Conservation (phyloP, 2,113 vertebrate species). For the Malurus melanocephalus region DNA sequence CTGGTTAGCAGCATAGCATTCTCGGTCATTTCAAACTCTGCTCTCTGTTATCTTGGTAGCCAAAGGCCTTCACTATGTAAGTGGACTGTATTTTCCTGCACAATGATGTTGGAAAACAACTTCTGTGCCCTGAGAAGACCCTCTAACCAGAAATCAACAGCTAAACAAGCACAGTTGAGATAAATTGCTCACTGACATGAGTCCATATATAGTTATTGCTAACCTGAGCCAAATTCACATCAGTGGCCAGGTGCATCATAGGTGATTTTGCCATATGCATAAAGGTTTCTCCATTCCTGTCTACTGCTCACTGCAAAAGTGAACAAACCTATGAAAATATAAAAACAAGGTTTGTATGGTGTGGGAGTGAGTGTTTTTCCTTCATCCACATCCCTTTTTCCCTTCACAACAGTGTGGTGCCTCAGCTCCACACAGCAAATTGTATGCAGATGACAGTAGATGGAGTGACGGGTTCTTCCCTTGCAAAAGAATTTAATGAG, state of each 20-base stretch:
- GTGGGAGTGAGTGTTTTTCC: accelerated
- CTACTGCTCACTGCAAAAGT: background rate
- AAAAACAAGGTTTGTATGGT: background rate
- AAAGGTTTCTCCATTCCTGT: background rate
- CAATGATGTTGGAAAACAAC: background rate
- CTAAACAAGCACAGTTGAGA: background rate
- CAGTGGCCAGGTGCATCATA: background rate
- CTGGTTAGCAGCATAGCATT: background rate
- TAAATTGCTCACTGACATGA: background rate
- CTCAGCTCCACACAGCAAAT: background rate
- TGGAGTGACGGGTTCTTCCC: background rate
- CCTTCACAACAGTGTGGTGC: background rate
- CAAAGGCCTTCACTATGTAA: background rate
- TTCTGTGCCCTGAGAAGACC: background rate
- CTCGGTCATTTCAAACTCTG: background rate
- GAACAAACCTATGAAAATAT: background rate
- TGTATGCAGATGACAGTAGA: background rate
- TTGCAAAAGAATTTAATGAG: background rate
- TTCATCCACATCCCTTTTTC: background rate
- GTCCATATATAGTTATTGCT: background rate
- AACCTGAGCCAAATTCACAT: background rate
- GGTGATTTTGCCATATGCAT: background rate
- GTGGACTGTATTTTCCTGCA: background rate
- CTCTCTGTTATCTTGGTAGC: background rate
- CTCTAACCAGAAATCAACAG: background rate